phyloP scores from a whole-genome alignment of 2,888 invertebrate genomes.

The Stenichneumon culpator region DNA sequence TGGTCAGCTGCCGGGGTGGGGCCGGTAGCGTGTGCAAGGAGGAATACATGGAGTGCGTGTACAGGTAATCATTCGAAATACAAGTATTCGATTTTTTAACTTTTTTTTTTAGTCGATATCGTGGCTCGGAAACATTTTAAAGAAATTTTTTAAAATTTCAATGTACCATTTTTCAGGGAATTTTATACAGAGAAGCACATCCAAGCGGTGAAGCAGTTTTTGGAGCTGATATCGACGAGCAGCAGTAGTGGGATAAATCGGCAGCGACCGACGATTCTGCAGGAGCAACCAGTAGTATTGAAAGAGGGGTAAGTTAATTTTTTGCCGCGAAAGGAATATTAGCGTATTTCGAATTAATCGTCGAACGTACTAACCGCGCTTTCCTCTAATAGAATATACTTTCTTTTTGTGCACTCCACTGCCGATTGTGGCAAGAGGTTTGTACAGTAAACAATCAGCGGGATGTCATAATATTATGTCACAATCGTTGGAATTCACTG shows the following conservation, averaged over 20 bases:
- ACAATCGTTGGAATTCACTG: neutral
- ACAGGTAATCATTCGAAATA: conserved; percentile 85
- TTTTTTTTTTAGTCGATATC: neutral
- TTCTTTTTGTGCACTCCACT: conserved; percentile 82
- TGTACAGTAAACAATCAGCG: conserved; percentile 69
- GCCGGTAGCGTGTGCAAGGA: conserved; percentile 90
- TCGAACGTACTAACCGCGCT: conserved; percentile 61
- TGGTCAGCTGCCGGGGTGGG: conserved; percentile 92
- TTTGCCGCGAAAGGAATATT: conserved; percentile 1
- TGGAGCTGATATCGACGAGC: conserved; percentile 95
- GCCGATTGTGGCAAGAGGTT: conserved; percentile 83
- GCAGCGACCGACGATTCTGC: conserved; percentile 80
- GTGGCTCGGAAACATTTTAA: too few species aligned
- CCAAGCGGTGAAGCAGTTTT: conserved; percentile 93
- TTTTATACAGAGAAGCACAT: conserved; percentile 93
- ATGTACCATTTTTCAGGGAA: conserved; percentile 88
- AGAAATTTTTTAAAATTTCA: neutral
- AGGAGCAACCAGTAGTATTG: conserved; percentile 92
- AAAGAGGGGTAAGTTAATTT: conserved; percentile 94
- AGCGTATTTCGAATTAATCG: neutral
- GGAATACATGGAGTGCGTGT: conserved; percentile 96
- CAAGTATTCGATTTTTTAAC: conserved; percentile 16
- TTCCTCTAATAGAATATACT: conserved; percentile 81
- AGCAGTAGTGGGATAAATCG: conserved; percentile 78
- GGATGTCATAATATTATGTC: neutral